These are phyloP conservation scores for Timandra comae DNA, from an alignment of 2,888 invertebrate species.

Conservation along the genomic window DNA sequence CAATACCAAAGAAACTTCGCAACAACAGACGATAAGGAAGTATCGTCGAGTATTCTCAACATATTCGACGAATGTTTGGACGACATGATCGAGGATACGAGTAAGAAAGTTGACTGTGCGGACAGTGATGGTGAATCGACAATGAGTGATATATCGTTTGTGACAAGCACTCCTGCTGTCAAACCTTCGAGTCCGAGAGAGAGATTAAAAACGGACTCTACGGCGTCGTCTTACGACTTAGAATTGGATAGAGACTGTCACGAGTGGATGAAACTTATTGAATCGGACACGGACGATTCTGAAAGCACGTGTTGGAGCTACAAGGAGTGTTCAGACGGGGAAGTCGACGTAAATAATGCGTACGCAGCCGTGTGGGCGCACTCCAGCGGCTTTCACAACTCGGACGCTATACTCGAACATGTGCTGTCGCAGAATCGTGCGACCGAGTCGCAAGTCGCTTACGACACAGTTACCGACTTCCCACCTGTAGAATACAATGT, in stretches of 20 bases:
- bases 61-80: constrained; percentile 69
- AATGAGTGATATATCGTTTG: constrained; percentile 46
- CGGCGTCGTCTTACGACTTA: constrained; percentile 40
- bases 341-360: constrained; percentile 37
- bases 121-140: constrained; percentile 54
- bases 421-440: constrained; percentile 57
- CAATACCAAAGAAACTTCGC: constrained; percentile 57
- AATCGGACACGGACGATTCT: constrained; percentile 53
- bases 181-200: no score
- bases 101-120: constrained; percentile 18
- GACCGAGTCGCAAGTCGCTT: constrained; percentile 55
- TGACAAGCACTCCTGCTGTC: constrained; percentile 60
- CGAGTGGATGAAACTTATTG: constrained; percentile 27
- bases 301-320: constrained; percentile 71
- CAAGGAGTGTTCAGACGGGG: constrained; percentile 56
- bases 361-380: constrained; percentile 67
- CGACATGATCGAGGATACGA: constrained; percentile 40
- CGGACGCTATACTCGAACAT: constrained; percentile 52
- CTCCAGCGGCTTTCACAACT: constrained; percentile 66
- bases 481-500: constrained; percentile 51
- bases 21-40: constrained; percentile 42
- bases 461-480: constrained; percentile 59
- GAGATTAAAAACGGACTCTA: constrained; percentile 39
- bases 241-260: constrained; percentile 29
- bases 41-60: constrained; percentile 63